phyloP scores from a whole-genome alignment of 2,888 invertebrate genomes.

The Apamea monoglypha region DNA sequence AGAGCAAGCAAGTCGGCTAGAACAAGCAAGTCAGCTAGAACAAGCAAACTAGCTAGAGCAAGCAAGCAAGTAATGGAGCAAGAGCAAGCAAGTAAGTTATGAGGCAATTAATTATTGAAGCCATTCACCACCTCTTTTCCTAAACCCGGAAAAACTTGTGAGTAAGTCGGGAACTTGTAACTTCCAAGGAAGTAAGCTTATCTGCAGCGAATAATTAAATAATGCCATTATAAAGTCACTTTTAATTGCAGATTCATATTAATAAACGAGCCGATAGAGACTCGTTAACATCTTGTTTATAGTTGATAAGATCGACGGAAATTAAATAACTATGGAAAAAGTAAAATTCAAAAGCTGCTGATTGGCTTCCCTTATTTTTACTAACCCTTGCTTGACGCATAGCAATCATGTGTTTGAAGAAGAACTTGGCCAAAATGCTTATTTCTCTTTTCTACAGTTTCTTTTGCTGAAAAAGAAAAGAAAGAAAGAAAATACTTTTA shows the following conservation, averaged over 20 bases:
- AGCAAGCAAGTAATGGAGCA: not conserved
- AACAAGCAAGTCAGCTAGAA: too few species aligned
- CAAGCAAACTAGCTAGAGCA: not conserved
- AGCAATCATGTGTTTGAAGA: not conserved
- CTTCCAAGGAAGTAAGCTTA: constrained; percentile 37
- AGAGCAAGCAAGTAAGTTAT: not conserved
- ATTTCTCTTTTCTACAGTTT: not conserved
- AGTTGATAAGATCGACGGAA: constrained; percentile 27
- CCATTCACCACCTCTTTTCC: not conserved
- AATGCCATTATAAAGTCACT: constrained; percentile 36
- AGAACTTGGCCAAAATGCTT: not conserved
- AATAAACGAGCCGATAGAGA: constrained; percentile 20
- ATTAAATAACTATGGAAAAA: constrained; percentile 26
- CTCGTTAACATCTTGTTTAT: constrained; percentile 26
- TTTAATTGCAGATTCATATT: constrained; percentile 39
- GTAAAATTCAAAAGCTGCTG: not conserved
- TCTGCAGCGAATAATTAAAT: constrained; percentile 51
- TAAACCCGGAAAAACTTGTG: constrained; percentile 3
- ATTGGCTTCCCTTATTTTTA: constrained; percentile 8
- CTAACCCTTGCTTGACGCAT: too few species aligned
- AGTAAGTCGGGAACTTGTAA: constrained; percentile 44
- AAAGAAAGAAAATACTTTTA: too few species aligned
- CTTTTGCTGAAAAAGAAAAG: not conserved
- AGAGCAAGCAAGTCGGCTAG: too few species aligned
- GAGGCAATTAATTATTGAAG: not conserved